These are phyloP conservation scores for Adelognathus sp. DNA, from an alignment of 2,888 invertebrate species.

Conservation along the genomic window DNA sequence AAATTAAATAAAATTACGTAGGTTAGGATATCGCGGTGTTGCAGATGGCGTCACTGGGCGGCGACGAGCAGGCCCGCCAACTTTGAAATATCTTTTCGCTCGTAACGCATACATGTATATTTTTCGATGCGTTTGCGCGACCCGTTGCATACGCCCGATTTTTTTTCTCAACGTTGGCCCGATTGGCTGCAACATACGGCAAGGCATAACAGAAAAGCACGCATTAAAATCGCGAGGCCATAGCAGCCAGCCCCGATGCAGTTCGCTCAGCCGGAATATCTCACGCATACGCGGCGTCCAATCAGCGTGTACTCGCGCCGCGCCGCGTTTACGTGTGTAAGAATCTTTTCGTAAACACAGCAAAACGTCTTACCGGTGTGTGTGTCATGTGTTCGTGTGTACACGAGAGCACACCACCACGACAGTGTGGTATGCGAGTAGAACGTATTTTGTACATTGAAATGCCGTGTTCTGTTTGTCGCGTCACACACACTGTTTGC, in stretches of 20 bases:
- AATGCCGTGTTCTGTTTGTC: slow-evolving; percentile 41
- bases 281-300: slow-evolving; percentile 44
- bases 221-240: slow-evolving; percentile 10
- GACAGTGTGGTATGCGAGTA: neutral
- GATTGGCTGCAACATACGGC: too few species aligned
- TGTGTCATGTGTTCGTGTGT: neutral
- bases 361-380: too few species aligned
- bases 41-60: slow-evolving; percentile 65
- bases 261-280: slow-evolving; percentile 21
- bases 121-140: slow-evolving; percentile 4
- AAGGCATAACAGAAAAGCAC: too few species aligned
- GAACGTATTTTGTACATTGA: slow-evolving; percentile 34
- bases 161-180: slow-evolving; percentile 48
- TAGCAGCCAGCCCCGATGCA: slow-evolving; percentile 6
- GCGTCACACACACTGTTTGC: slow-evolving; percentile 13
- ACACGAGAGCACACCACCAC: neutral
- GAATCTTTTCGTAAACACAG: neutral
- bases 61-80: slow-evolving; percentile 54
- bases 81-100: slow-evolving; percentile 40
- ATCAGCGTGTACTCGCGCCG: slow-evolving; percentile 29
- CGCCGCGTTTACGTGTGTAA: neutral
- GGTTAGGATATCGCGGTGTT: slow-evolving; percentile 63
- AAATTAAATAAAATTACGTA: slow-evolving; percentile 56
- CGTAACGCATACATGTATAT: neutral
- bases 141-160: slow-evolving; percentile 8